phyloP scores from a whole-genome alignment of 2,888 invertebrate genomes.

The Vandiemenella viatica region DNA sequence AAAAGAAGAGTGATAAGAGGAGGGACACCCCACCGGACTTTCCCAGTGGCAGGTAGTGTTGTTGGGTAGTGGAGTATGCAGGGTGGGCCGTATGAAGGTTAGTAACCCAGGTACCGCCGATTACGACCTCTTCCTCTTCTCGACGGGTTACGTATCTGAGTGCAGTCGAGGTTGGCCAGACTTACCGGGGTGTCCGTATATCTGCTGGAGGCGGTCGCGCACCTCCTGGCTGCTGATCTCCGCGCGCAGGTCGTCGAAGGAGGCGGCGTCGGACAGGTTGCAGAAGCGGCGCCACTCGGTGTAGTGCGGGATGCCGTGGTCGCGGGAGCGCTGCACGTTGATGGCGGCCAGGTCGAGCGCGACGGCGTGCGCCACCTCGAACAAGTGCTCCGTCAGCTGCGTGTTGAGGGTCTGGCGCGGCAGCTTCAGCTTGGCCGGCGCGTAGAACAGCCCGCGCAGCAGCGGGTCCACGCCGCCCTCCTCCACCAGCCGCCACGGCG shows the following conservation, averaged over 20 bases:
- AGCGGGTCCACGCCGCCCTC: constrained; percentile 97
- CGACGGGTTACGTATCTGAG: too few species aligned
- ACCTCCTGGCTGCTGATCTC: constrained; percentile 63
- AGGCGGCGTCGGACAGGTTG: constrained; percentile 60
- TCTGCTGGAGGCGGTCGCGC: constrained; percentile 53
- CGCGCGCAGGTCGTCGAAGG: constrained; percentile 66
- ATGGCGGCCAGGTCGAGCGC: constrained; percentile 91
- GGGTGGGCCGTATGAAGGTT: too few species aligned
- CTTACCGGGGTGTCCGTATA: constrained; percentile 89
- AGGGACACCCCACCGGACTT: too few species aligned
- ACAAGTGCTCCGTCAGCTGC: constrained; percentile 74
- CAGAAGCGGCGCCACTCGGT: constrained; percentile 76
- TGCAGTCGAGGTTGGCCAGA: too few species aligned
- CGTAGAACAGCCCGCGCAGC: constrained; percentile 75
- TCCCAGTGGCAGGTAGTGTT: too few species aligned
- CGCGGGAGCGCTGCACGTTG: constrained; percentile 86
- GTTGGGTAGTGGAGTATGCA: too few species aligned
- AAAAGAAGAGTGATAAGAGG: too few species aligned
- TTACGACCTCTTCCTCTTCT: too few species aligned
- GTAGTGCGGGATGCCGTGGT: constrained; percentile 87
- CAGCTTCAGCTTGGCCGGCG: constrained; percentile 76
- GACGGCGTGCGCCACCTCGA: constrained; percentile 61
- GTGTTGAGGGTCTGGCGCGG: constrained; percentile 81
- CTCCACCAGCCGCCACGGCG: constrained; percentile 87
- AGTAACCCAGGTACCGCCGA: too few species aligned